Base-by-base conservation (phyloP, 2,113 vertebrate species). In the Buteo buteo region DNA sequence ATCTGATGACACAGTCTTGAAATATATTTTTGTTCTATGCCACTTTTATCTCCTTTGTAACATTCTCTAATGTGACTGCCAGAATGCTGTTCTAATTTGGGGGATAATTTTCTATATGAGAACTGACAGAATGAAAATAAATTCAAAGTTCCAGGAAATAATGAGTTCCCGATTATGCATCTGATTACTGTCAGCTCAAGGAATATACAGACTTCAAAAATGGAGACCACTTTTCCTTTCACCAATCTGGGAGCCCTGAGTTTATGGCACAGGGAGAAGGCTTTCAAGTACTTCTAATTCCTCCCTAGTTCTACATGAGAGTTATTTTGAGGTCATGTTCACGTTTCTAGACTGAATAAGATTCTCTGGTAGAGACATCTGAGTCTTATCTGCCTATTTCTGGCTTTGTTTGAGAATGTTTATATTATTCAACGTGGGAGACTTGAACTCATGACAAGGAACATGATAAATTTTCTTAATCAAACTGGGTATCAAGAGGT, bases 401-500 rank as follows among this genome's bases (percentile, higher is more conserved):
- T 98, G 95, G 93, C 97, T 97, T 96, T 95, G 89, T 95, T 96
- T 97, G 96, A 96, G 94, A 97, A 96, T 98, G 94, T 98, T 98
- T 98, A 98, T 95, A 92, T 93, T 97, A 91, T 97, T 96, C 96
- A 91, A 91, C 89, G 96, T 98, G 97, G 96, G 97, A 98, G 96
- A 97, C 95, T 45, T 97, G 95, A 98, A 97, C 96, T 98, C 95
- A 97, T 91, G 93, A 97, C 97, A 98, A 98, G 95, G 73, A 97
- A 95, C 97, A 97, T 96, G 97, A 98, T 98, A 95, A 93, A 97
- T 98, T 98, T 98, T 97, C 97, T 97, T 98, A 98, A 97, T 98
- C 97, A 98, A 98, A 98, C 96, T 98, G 98, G 95, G 97, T 97
- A 98, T 95, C 97, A 96, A 98, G 97, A 98, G 96, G 98, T 98